Evolutionary conservation across 2,888 invertebrate species (phyloP).

Genomic region (Hydrotaea cyrtoneurina): DNA sequence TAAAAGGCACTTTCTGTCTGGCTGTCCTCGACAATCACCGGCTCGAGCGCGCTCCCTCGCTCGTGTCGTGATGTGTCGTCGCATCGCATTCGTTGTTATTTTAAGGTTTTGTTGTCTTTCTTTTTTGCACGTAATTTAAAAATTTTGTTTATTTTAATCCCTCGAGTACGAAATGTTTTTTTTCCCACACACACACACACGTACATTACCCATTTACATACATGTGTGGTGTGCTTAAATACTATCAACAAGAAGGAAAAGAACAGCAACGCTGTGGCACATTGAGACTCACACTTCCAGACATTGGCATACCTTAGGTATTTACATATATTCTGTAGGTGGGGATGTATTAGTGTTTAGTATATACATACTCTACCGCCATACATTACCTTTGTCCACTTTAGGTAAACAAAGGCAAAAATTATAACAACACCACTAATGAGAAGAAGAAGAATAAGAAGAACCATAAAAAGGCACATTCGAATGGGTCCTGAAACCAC

Average conservation of each 20-base stretch:
- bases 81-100: conserved; percentile 8
- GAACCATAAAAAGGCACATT: background rate
- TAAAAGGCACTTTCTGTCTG: conserved; percentile 21
- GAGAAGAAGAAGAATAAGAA: no score
- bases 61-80: background rate
- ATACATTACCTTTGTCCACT: conserved; percentile 10
- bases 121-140: conserved; percentile 32
- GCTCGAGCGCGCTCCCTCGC: background rate
- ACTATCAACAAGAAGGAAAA: background rate
- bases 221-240: background rate
- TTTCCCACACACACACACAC: background rate
- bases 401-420: conserved; percentile 20
- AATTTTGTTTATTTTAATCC: conserved; percentile 29
- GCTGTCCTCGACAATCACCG: background rate
- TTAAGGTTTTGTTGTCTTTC: background rate
- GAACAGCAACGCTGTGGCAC: conserved; percentile 1
- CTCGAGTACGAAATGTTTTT: conserved; percentile 4
- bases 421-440: background rate
- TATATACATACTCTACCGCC: background rate
- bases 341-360: background rate
- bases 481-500: background rate
- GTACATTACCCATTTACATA: background rate
- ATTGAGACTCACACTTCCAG: background rate
- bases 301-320: background rate
- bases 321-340: no score